Conservation (phyloP, 2,888 invertebrate genomes). For the Drosophila peninsularis region DNA sequence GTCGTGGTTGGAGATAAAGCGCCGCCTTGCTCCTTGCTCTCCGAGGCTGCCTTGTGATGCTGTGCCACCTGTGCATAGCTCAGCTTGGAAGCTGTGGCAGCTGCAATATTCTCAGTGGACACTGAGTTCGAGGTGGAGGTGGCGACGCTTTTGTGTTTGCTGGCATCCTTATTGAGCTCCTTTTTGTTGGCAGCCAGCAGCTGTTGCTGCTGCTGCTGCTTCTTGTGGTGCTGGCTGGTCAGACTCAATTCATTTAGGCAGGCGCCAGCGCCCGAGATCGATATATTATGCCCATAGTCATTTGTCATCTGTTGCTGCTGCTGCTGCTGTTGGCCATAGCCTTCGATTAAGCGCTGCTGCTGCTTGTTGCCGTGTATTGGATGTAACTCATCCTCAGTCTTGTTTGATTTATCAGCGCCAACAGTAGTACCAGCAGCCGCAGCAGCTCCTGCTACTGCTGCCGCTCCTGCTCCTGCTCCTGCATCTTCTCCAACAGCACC, state of each 20-base stretch:
- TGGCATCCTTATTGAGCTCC: slow-evolving; percentile 77
- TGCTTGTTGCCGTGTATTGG: slow-evolving; percentile 64
- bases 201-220: slow-evolving; percentile 48
- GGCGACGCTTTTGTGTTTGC: slow-evolving; percentile 80
- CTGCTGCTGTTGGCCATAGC: slow-evolving; percentile 47
- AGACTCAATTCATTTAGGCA: slow-evolving; percentile 76
- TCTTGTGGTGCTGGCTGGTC: slow-evolving; percentile 66
- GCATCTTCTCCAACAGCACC: slow-evolving; percentile 26
- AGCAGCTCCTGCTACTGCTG: not conserved
- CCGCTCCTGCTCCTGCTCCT: slow-evolving; percentile 19
- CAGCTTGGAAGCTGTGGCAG: slow-evolving; percentile 82
- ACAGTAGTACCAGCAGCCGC: slow-evolving; percentile 15
- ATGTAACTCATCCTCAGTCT: slow-evolving; percentile 86
- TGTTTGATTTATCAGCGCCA: slow-evolving; percentile 87
- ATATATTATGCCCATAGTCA: slow-evolving; percentile 40
- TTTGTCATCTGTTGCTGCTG: slow-evolving; percentile 38
- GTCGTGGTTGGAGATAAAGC: slow-evolving; percentile 61
- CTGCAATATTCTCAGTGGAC: slow-evolving; percentile 79
- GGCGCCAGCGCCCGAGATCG: slow-evolving; percentile 71
- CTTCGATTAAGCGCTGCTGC: slow-evolving; percentile 51
- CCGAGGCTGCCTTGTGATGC: slow-evolving; percentile 86
- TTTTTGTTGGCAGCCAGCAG: slow-evolving; percentile 61
- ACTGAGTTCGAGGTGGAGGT: slow-evolving; percentile 72
- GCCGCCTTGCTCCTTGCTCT: slow-evolving; percentile 55
- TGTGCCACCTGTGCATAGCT: slow-evolving; percentile 89